Percentiles rank a stretch among this genome's conserved stretches.
These are phyloP conservation scores for Lacanobia oleracea DNA, from an alignment of 2,888 invertebrate genomes.

Conservation along the genomic window DNA sequence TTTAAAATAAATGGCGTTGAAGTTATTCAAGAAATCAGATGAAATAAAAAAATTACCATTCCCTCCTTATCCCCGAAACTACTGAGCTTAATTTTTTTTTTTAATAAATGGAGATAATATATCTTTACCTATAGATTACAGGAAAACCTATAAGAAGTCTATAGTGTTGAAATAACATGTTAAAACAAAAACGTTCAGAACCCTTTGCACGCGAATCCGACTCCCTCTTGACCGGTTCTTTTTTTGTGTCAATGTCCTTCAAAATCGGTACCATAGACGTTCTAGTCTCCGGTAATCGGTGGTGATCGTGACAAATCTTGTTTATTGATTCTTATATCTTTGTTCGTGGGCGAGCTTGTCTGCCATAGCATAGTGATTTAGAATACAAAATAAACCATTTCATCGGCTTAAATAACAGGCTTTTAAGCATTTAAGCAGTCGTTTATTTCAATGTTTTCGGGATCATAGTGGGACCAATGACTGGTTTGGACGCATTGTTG, in stretches of 20 bases:
- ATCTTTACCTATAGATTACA: too few species aligned
- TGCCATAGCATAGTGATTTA: conserved; percentile 15
- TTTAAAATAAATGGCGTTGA: too few species aligned
- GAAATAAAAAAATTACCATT: too few species aligned
- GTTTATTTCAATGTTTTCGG: conserved; percentile 28
- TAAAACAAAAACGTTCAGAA: too few species aligned
- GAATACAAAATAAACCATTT: conserved; percentile 26
- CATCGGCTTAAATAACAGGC: conserved; percentile 23
- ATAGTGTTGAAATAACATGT: too few species aligned
- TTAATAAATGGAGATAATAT: too few species aligned
- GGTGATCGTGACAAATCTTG: conserved; percentile 47
- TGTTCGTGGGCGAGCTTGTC: conserved; percentile 31
- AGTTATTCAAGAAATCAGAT: too few species aligned
- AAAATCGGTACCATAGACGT: background rate
- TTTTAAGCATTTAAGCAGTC: conserved; percentile 25
- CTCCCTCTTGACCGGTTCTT: too few species aligned
- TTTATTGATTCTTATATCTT: conserved; percentile 43
- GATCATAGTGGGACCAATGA: conserved; percentile 6
- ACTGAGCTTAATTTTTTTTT: too few species aligned
- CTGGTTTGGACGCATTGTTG: conserved; percentile 9
- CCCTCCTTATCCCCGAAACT: too few species aligned
- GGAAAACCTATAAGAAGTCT: too few species aligned
- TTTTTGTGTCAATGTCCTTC: background rate
- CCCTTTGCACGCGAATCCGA: too few species aligned
- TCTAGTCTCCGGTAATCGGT: background rate